Conservation (phyloP, 2,113 vertebrate species). For the Scalopus aquaticus region DNA sequence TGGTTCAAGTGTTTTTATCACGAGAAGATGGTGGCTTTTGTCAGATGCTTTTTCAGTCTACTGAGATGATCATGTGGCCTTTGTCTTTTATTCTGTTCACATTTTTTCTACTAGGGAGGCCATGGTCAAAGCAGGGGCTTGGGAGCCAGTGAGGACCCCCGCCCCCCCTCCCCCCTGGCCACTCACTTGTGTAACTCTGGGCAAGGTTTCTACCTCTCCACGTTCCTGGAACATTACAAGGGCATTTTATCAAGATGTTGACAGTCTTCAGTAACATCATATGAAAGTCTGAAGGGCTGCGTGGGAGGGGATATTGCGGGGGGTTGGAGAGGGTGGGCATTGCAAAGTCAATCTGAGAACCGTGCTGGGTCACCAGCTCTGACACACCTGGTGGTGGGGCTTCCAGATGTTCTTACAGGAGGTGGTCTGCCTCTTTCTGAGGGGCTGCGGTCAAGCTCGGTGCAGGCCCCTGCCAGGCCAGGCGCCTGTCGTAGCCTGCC, state of each 20-base stretch:
- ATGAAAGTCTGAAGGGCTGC: not conserved
- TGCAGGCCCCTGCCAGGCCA: not conserved
- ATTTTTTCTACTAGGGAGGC: not conserved
- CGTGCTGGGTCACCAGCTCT: not conserved
- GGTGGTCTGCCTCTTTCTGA: not conserved
- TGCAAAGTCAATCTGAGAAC: too few relatives aligned
- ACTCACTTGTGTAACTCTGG: not conserved
- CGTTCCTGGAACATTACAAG: not conserved
- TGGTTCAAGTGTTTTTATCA: not conserved
- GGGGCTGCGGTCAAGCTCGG: too few relatives aligned
- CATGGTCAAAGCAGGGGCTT: not conserved
- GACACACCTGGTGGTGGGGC: not conserved
- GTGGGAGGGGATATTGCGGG: not conserved
- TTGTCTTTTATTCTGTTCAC: not conserved
- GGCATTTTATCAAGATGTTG: not conserved
- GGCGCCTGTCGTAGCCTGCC: not conserved
- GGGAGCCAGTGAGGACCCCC: not conserved
- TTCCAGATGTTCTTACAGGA: not conserved
- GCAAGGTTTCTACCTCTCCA: not conserved
- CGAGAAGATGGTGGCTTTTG: not conserved
- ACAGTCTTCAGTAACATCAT: fast-evolving
- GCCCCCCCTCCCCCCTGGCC: not conserved
- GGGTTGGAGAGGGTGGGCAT: too few relatives aligned
- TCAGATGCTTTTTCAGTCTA: not conserved
- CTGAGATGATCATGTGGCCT: not conserved